Base-by-base conservation (phyloP, 1,140 invertebrate species). In the Scaptomyza hsui region DNA sequence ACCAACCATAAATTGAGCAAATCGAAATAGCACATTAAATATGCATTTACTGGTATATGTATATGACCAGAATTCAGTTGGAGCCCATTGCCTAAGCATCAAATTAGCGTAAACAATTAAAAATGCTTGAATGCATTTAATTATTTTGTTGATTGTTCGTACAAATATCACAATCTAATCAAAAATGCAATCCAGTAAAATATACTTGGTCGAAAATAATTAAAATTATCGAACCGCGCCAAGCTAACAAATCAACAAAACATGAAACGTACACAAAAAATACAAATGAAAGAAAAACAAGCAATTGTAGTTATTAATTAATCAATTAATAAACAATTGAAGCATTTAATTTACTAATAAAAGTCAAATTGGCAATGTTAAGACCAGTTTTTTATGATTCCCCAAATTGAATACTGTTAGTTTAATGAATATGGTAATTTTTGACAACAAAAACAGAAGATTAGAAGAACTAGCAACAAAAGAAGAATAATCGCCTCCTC, bases 111-210 rank as follows among this genome's bases (percentile, higher is more conserved):
- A 72, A 85, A 60, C 83, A 88, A 88, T 88, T 72, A 88, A 88
- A 88, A 88, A 88, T 88, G 82, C 82, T 88, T 88, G 82, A 88
- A 89, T 78, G 83, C 71, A 82, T 89, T 88, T 88, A 88, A 88
- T 88, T 88, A 88, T 71, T 70, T 86, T 88, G 72, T 63, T 78
- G 71, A 88, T 88, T 88, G 75, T 59, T 67, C 62, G 59, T 47
- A 53, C 82, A 72, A 86, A 76, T 80, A 73, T 73, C 47, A 73
- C 49, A 47, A 75, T 71, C 82, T 88, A 86, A 86, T 86, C 82
- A 88, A 88, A 86, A 81, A 88, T 86, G 65, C 81, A 75, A 64
- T 80, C 39, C 61, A 47, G 26, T 7, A 69, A 75, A 74, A 78
- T 75, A 78, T 75, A 81, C 59, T 72, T 75, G 67, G 47, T 48